A percentile compares a stretch with the other conserved stretches of the same genome.
Evolutionary conservation across 2,888 invertebrate genomes (phyloP).

Genomic region (Latheticus oryzae): DNA sequence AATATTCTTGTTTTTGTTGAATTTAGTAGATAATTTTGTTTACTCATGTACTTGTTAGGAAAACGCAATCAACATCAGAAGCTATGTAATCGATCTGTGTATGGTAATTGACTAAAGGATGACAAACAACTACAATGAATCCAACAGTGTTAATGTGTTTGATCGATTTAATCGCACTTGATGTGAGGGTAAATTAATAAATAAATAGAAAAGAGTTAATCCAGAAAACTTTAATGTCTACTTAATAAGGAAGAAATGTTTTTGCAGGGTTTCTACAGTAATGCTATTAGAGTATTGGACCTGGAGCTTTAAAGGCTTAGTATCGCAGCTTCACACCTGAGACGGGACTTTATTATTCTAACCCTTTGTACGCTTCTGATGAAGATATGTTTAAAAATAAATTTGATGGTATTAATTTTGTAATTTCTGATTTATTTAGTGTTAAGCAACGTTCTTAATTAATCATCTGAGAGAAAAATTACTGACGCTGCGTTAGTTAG

Average conservation of each 20-base stretch:
- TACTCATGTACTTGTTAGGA: slow-evolving; percentile 2
- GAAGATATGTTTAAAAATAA: slow-evolving; percentile 11
- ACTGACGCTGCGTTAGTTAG: slow-evolving; percentile 2
- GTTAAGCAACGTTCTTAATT: slow-evolving; percentile 22
- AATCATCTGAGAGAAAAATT: slow-evolving; percentile 34
- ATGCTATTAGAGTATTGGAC: slow-evolving; percentile 39
- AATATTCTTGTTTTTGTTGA: too few species aligned
- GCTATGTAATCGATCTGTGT: slow-evolving; percentile 8
- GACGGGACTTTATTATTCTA: slow-evolving; percentile 37
- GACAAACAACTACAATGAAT: slow-evolving; percentile 5
- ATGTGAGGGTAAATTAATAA: too few species aligned
- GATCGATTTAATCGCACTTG: too few species aligned
- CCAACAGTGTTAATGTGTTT: background rate
- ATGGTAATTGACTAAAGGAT: slow-evolving; percentile 3
- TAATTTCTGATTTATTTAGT: slow-evolving; percentile 13
- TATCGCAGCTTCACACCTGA: slow-evolving; percentile 33
- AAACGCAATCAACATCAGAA: slow-evolving; percentile 7
- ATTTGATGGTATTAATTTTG: slow-evolving; percentile 3
- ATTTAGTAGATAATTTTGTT: slow-evolving; percentile 3
- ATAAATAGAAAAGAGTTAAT: too few species aligned
- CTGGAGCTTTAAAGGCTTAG: slow-evolving; percentile 30
- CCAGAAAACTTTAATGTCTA: too few species aligned
- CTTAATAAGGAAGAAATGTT: slow-evolving; percentile 29
- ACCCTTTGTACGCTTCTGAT: background rate
- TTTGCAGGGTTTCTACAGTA: slow-evolving; percentile 23